Evolutionary conservation across 2,888 invertebrate species (phyloP).

Genomic region (Lottia gigantea): DNA sequence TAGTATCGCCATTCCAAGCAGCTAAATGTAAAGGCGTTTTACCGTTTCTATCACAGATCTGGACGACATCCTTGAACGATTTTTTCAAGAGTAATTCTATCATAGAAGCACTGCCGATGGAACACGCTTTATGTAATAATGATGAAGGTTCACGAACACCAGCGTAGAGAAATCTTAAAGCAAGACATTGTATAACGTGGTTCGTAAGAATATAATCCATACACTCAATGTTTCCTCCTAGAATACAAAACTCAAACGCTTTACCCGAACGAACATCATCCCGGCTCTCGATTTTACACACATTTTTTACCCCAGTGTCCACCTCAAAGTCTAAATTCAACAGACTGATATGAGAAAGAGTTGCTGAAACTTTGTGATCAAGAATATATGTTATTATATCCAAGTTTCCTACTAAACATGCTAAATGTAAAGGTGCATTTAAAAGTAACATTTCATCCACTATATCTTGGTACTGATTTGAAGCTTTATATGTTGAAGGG

Average conservation of each 20-base stretch:
- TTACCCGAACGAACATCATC: conserved; percentile 9
- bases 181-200: conserved; percentile 13
- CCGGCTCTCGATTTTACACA: background rate
- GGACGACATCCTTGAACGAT: conserved; percentile 10
- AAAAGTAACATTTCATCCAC: background rate
- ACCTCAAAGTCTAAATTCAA: background rate
- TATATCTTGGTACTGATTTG: background rate
- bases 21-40: conserved; percentile 25
- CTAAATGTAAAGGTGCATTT: conserved; percentile 21
- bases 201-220: conserved; percentile 13
- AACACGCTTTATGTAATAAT: conserved; percentile 23
- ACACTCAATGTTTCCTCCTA: conserved; percentile 16
- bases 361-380: background rate
- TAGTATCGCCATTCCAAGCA: conserved; percentile 23
- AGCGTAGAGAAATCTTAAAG: conserved; percentile 21
- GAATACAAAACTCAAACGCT: conserved; percentile 20
- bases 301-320: background rate
- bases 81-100: conserved; percentile 17
- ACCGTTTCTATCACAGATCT: conserved; percentile 19
- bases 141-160: conserved; percentile 18
- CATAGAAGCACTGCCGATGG: conserved; percentile 17
- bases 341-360: conserved; percentile 3
- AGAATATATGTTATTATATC: conserved; percentile 16
- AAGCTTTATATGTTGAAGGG: background rate
- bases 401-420: conserved; percentile 18